Evolutionary conservation across 2,888 invertebrate genomes (phyloP).

Genomic region (Euplexia lucipara): DNA sequence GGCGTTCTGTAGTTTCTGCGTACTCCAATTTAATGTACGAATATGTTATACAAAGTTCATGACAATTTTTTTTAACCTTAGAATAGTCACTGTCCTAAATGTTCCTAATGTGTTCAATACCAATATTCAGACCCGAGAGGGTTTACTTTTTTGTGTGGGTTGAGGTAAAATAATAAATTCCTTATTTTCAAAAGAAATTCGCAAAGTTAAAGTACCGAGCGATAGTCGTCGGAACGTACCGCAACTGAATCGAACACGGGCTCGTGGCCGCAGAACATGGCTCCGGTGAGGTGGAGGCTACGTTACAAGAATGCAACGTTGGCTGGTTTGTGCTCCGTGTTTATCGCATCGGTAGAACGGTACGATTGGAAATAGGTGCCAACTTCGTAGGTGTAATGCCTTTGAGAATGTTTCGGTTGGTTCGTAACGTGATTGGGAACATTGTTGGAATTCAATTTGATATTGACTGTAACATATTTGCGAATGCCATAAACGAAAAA

Average conservation of each 20-base stretch:
- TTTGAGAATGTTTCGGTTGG: slow-evolving; percentile 1
- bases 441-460: background rate
- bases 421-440: background rate
- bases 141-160: no score
- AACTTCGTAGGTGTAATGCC: slow-evolving; percentile 1
- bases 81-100: no score
- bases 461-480: background rate
- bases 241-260: slow-evolving; percentile 9
- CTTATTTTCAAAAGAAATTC: background rate
- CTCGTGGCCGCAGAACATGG: slow-evolving; percentile 3
- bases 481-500: background rate
- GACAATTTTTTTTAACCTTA: background rate
- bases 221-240: slow-evolving; percentile 4
- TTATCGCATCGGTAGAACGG: background rate
- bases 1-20: no score
- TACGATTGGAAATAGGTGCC: slow-evolving; percentile 11
- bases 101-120: background rate
- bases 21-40: no score
- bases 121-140: no score
- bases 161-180: background rate
- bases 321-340: background rate
- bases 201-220: slow-evolving; percentile 1
- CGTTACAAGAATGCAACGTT: slow-evolving; percentile 37
- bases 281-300: background rate
- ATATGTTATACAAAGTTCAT: no score